Conservation (phyloP, 2,113 vertebrate genomes). For the Equus quagga region DNA sequence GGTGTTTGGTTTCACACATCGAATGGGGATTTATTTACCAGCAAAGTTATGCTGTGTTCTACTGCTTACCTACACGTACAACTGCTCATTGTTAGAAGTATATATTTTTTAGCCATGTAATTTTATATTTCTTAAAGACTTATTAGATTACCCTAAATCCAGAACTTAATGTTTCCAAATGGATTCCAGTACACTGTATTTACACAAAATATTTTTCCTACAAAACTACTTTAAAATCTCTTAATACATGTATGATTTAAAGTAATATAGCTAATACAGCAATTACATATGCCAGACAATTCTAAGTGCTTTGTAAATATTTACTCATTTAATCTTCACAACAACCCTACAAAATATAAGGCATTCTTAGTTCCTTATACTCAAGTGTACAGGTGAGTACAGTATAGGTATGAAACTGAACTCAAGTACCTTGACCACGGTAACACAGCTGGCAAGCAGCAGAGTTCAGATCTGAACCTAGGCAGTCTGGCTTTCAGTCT, state of each 20-base stretch:
- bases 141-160: not conserved
- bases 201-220: not conserved
- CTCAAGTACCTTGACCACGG: not conserved
- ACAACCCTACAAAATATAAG: not conserved
- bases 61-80: not conserved
- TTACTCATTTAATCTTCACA: conserved; percentile 42
- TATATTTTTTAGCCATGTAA: conserved; percentile 36
- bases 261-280: not conserved
- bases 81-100: not conserved
- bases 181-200: not conserved
- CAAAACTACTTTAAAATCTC: conserved; percentile 8
- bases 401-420: not conserved
- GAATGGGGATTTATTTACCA: not conserved
- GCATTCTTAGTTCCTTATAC: not conserved
- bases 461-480: not conserved
- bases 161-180: conserved; percentile 29
- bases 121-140: not conserved
- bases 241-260: conserved; percentile 26
- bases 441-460: not conserved
- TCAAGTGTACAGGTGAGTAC: not conserved
- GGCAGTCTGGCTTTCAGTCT: not conserved
- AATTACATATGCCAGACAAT: not conserved
- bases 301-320: conserved; percentile 38
- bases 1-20: not conserved
- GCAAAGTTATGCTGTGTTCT: not conserved